phyloP scores from a whole-genome alignment of 2,797 vertebrate species.

The Neosalanx taihuensis region DNA sequence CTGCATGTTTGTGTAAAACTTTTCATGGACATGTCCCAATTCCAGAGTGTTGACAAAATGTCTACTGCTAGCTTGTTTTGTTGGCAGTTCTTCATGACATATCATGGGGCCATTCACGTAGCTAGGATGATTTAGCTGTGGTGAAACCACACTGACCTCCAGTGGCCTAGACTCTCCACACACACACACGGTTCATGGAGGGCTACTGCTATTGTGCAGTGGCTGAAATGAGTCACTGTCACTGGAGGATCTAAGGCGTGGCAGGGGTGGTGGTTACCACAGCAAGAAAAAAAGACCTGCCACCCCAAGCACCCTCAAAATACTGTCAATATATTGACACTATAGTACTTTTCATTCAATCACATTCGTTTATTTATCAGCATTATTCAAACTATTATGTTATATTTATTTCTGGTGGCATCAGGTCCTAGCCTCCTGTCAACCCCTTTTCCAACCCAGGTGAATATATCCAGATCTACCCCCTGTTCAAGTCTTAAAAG shows the following conservation, averaged over 20 bases:
- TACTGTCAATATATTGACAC: too few relatives aligned
- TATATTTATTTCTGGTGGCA: too few relatives aligned
- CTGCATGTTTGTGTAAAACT: slow-evolving; percentile 20
- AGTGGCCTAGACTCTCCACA: not conserved
- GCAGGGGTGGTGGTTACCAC: too few relatives aligned
- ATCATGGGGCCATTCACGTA: too few relatives aligned
- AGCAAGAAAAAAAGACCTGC: too few relatives aligned
- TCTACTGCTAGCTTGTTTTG: not conserved
- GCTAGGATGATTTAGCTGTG: not conserved
- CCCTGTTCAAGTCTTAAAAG: not conserved
- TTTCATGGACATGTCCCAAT: not conserved
- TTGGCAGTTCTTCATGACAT: not conserved
- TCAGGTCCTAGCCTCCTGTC: too few relatives aligned
- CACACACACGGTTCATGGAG: not conserved
- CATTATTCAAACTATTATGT: too few relatives aligned
- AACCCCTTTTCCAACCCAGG: too few relatives aligned
- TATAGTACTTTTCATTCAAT: too few relatives aligned
- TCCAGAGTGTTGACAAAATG: not conserved
- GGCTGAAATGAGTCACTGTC: not conserved
- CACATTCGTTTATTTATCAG: too few relatives aligned
- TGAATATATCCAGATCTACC: too few relatives aligned
- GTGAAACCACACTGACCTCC: not conserved
- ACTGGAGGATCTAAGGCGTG: not conserved
- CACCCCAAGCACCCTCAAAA: too few relatives aligned
- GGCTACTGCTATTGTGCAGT: not conserved